phyloP scores from a whole-genome alignment of 2,888 invertebrate species.

The Eucera pruinosa region DNA sequence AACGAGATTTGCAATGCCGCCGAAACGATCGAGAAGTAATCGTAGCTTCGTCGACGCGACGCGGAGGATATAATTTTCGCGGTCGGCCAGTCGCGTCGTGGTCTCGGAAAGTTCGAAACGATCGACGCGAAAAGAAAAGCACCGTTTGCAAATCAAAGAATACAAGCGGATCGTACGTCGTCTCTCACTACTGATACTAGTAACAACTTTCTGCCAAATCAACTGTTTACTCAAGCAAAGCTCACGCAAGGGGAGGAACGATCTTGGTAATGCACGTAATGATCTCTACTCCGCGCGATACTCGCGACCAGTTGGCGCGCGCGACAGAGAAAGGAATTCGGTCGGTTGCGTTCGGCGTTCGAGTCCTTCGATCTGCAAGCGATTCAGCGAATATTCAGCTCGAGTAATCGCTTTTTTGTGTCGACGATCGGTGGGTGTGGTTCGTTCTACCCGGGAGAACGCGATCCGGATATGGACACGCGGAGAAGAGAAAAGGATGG shows the following conservation, averaged over 20 bases:
- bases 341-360: too few relatives aligned
- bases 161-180: neutral
- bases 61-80: too few relatives aligned
- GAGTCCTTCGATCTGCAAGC: slow-evolving; percentile 27
- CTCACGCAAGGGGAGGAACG: neutral
- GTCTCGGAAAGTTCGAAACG: slow-evolving; percentile 23
- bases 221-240: slow-evolving; percentile 40
- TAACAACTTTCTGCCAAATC: slow-evolving; percentile 25
- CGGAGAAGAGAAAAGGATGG: neutral
- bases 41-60: too few relatives aligned
- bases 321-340: too few relatives aligned
- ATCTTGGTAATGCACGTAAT: neutral
- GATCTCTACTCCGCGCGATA: neutral
- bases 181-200: slow-evolving; percentile 1
- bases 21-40: slow-evolving; percentile 1
- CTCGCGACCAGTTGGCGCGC: neutral
- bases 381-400: neutral
- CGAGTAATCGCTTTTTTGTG: slow-evolving; percentile 35
- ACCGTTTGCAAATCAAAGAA: slow-evolving; percentile 38
- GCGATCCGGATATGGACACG: neutral
- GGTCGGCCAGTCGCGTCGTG: too few relatives aligned
- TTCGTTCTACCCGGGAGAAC: neutral
- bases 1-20: slow-evolving; percentile 1
- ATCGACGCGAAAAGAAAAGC: slow-evolving; percentile 15
- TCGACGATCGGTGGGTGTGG: neutral